These are phyloP conservation scores for Sterna hirundo DNA, from an alignment of 2,113 vertebrate species.

Conservation along the genomic window DNA sequence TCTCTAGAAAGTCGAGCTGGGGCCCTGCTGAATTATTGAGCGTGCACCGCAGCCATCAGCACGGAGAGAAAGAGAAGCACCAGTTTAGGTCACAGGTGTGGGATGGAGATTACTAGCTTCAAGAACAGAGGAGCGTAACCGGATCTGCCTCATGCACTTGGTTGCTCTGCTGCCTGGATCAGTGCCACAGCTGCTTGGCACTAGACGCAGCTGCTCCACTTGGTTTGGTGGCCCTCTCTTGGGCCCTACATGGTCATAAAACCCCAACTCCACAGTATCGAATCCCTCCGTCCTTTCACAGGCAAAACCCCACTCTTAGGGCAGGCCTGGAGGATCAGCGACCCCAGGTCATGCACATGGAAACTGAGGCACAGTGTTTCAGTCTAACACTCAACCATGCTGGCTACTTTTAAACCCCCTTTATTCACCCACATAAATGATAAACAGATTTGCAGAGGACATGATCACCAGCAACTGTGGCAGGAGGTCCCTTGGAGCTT, in stretches of 20 bases:
- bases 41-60: neutral
- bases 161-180: neutral
- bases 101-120: neutral
- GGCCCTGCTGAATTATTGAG: conserved; percentile 55
- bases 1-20: conserved; percentile 39
- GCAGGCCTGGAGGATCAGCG: neutral
- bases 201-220: neutral
- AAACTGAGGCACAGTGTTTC: neutral
- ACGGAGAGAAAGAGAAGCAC: neutral
- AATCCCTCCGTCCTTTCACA: neutral
- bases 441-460: neutral
- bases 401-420: neutral
- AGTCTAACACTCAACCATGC: neutral
- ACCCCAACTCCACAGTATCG: neutral
- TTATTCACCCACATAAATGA: neutral
- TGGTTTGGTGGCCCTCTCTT: neutral
- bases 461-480: neutral
- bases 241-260: neutral
- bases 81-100: conserved; percentile 3
- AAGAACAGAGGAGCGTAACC: neutral
- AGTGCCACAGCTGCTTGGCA: neutral
- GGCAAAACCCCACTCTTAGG: neutral
- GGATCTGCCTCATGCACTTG: neutral
- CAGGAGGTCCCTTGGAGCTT: neutral
- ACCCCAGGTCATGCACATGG: neutral